Base-by-base conservation (phyloP, 2,888 invertebrate species). In the Cartodere bifasciata region DNA sequence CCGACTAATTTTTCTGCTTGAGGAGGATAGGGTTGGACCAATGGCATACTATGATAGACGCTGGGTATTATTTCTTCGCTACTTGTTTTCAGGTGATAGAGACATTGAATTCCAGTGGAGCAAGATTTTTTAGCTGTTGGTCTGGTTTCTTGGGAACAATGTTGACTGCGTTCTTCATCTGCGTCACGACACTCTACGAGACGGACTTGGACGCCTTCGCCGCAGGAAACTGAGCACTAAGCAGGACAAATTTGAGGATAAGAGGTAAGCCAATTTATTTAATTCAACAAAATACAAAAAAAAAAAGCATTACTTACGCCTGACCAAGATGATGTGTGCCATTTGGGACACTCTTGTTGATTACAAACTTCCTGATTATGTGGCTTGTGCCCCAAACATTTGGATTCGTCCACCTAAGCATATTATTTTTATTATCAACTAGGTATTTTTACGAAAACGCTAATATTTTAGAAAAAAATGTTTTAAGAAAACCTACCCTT, bases 211-310 rank as follows among this genome's bases (percentile, higher is more conserved):
- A 81, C 65, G 1, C 92, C 92, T 52, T 75, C 83, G 6, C 90
- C 92, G 53, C 92, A 94, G 6, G 84, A 82, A 6, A 82, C 85
- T n/a, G 91, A 91, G 55, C 94, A 94, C 88, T 91, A 64, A 16
- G 56, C 47, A 27, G 14, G 29, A 35, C 16, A 29, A 14, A 7
- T 7, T 17, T 6, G 20, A n/a, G n/a, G n/a, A n/a, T n/a, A n/a
- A n/a, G n/a, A n/a, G n/a, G n/a, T n/a, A n/a, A n/a, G n/a, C n/a
- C n/a, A 23, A 23, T 9, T 11, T 10, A 9, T 10, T 23, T 9
- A 10, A 9, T 7, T 9, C 9, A 23, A 11, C 24, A n/a, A 3
- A 3, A 28, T 16, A 22, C 17, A 7, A 23, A 12, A 2, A 4
- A 28, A 35, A 17, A 16, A 15, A 4, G 7, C 16, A 23, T 13